Evolutionary conservation across 1,140 invertebrate species (phyloP).

Genomic region (Drepana arcuata): DNA sequence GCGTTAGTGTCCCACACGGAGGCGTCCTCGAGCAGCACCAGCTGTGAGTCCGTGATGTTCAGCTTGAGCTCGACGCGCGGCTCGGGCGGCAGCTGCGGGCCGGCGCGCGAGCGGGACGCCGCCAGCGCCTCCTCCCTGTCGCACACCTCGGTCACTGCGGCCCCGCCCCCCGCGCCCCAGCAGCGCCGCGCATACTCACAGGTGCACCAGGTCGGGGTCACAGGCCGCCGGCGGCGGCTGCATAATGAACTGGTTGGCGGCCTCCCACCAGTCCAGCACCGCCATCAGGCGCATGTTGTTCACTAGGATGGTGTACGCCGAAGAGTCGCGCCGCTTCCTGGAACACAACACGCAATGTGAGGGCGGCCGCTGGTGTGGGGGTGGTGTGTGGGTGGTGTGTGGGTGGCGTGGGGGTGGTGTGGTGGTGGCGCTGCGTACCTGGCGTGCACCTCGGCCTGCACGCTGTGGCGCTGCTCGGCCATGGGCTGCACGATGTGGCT

Average conservation of each 20-base stretch:
- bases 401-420: not conserved
- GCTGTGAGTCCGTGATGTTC: constrained; percentile 95
- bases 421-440: constrained; percentile 30
- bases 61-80: constrained; percentile 85
- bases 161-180: constrained; percentile 7
- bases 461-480: constrained; percentile 73
- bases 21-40: constrained; percentile 94
- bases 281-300: constrained; percentile 97
- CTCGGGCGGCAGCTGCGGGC: constrained; percentile 3
- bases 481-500: constrained; percentile 90
- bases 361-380: no score
- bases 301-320: constrained; percentile 90
- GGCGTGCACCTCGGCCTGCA: constrained; percentile 91
- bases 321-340: constrained; percentile 78
- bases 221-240: constrained; percentile 48
- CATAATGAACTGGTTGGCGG: constrained; percentile 85
- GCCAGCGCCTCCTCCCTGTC: not conserved
- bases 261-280: constrained; percentile 94
- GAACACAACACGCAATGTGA: constrained; percentile 6
- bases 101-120: not conserved
- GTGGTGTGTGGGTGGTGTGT: no score
- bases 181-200: constrained; percentile 19
- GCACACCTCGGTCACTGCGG: not conserved
- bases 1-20: constrained; percentile 91
- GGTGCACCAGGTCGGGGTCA: constrained; percentile 35